Percentiles rank a stretch among this genome's conserved stretches.
Conservation (phyloP, 1,140 invertebrate species). For the Papilio aristodemus region DNA sequence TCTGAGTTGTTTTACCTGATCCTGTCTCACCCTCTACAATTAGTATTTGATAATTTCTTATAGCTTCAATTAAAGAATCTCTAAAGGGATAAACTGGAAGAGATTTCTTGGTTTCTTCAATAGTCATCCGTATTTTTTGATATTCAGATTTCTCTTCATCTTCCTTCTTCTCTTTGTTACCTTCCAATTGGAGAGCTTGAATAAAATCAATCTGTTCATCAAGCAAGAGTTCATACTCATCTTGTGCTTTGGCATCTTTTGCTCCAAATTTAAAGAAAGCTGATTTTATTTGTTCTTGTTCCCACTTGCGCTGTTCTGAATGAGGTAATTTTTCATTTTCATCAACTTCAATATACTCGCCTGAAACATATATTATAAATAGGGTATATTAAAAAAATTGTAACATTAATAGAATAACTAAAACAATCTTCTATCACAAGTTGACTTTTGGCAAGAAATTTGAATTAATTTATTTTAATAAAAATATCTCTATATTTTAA, state of each 20-base stretch:
- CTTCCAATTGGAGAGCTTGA: slow-evolving; percentile 94
- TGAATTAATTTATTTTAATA: no score
- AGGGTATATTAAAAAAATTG: no score
- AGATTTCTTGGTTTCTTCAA: slow-evolving; percentile 96
- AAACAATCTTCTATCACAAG: not conserved
- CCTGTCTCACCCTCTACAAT: slow-evolving; percentile 99
- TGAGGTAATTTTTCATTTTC: slow-evolving; percentile 91
- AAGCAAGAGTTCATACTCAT: slow-evolving; percentile 96
- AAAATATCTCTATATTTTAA: no score
- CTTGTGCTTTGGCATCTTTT: slow-evolving; percentile 87
- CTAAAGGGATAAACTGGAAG: slow-evolving; percentile 97
- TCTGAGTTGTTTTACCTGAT: slow-evolving; percentile 99
- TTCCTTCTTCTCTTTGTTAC: slow-evolving; percentile 84
- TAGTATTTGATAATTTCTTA: slow-evolving; percentile 93
- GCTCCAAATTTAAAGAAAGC: slow-evolving; percentile 96
- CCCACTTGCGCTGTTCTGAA: slow-evolving; percentile 98
- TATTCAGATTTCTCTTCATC: slow-evolving; percentile 83
- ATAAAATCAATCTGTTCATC: slow-evolving; percentile 99
- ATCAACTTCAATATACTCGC: slow-evolving; percentile 93
- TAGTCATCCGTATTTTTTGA: slow-evolving; percentile 89
- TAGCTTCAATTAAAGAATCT: slow-evolving; percentile 93
- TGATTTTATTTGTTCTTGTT: slow-evolving; percentile 97
- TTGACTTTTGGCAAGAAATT: slow-evolving; percentile 3
- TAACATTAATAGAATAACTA: not conserved
- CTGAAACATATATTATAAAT: slow-evolving; percentile 54